phyloP scores from a whole-genome alignment of 2,797 vertebrate species.

The Acipenser transmontanus region DNA sequence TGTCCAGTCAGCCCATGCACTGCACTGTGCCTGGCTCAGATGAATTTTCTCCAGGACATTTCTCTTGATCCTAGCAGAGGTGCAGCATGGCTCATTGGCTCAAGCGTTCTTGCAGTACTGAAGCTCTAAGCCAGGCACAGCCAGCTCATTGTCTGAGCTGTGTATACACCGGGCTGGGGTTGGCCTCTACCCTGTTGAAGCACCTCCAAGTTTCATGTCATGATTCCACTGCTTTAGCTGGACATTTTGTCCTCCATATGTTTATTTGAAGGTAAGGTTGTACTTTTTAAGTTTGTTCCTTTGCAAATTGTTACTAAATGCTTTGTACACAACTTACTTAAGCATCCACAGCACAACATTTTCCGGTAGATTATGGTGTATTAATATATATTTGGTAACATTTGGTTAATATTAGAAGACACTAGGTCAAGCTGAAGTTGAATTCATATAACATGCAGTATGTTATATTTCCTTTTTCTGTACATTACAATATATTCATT shows the following conservation, averaged over 20 bases:
- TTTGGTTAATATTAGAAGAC: no score
- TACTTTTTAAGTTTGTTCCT: constrained; percentile 12
- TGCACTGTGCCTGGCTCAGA: no score
- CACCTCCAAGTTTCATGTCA: constrained; percentile 68
- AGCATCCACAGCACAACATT: no score
- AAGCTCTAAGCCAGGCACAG: neutral
- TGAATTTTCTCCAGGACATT: neutral
- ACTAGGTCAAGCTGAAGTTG: no score
- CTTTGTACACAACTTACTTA: no score
- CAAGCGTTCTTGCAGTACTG: neutral
- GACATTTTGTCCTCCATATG: constrained; percentile 43
- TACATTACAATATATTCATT: no score
- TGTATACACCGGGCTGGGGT: constrained; percentile 61
- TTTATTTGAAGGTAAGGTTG: neutral
- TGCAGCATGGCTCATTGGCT: neutral
- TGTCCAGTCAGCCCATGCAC: no score
- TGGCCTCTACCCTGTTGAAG: constrained; percentile 47
- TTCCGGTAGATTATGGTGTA: no score
- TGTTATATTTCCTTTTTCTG: no score
- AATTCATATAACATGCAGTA: no score
- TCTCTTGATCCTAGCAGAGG: neutral
- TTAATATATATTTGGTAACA: no score
- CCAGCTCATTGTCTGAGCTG: constrained; percentile 40
- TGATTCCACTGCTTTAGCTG: constrained; percentile 30
- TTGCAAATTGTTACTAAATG: neutral